A percentile compares a stretch with the other conserved stretches of the same genome.
Conservation (phyloP, 2,797 vertebrate genomes). For the Sebastes oblongus region DNA sequence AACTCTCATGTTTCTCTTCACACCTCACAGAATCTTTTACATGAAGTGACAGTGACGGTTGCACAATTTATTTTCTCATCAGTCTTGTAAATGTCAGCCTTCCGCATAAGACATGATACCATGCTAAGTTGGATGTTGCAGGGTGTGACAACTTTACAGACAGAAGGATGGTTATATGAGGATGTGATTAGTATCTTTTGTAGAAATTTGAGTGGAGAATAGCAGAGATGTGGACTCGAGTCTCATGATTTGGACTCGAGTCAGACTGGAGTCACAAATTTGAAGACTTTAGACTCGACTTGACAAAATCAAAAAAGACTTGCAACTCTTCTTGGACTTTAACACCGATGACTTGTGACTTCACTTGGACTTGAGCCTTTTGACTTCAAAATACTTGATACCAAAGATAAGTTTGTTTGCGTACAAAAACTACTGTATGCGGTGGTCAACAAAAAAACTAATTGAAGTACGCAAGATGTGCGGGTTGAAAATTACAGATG, state of each 20-base stretch:
- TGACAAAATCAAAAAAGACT: no score
- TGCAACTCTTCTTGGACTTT: no score
- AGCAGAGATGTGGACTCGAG: no score
- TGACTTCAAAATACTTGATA: no score
- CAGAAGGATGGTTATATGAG: background rate
- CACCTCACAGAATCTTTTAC: background rate
- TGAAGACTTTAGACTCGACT: no score
- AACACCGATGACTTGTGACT: no score
- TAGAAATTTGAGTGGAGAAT: background rate
- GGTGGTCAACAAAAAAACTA: rapidly evolving
- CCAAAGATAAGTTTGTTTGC: background rate
- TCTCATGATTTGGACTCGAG: no score
- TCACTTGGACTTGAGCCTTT: no score
- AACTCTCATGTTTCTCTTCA: background rate
- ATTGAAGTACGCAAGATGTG: no score
- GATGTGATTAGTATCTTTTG: background rate
- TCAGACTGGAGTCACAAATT: no score
- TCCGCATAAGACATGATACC: background rate
- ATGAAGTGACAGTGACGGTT: background rate
- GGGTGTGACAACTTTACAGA: background rate
- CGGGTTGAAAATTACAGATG: no score
- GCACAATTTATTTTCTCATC: background rate
- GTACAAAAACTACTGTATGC: no score
- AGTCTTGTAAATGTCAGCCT: background rate
- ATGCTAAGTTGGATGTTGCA: background rate